Evolutionary conservation across 2,113 vertebrate genomes (phyloP).

Genomic region (Istiophorus platypterus): DNA sequence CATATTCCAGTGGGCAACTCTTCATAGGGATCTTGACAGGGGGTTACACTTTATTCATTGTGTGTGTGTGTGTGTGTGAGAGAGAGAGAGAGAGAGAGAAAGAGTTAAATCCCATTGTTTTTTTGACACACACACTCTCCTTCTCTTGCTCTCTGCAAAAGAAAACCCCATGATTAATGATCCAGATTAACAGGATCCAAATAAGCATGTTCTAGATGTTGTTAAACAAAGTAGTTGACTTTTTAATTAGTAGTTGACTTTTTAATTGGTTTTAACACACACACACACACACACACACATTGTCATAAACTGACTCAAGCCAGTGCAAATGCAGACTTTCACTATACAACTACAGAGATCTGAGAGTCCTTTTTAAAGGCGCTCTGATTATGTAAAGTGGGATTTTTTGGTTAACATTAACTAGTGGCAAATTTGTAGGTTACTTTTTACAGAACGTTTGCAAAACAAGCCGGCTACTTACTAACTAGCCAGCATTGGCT

Average conservation of each 20-base stretch:
- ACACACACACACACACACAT: not conserved
- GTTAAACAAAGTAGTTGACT: conserved; percentile 17
- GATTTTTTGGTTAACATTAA: too few species aligned
- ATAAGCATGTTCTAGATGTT: conserved; percentile 2
- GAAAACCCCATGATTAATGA: conserved; percentile 15
- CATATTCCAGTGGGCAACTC: not conserved
- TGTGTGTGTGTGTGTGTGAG: not conserved
- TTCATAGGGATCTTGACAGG: not conserved
- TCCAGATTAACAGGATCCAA: conserved; percentile 29
- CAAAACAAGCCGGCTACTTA: too few species aligned
- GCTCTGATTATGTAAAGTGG: too few species aligned
- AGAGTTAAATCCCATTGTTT: not conserved
- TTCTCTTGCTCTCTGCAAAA: not conserved
- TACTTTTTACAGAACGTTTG: too few species aligned
- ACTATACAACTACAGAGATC: not conserved
- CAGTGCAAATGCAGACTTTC: not conserved
- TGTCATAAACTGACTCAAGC: not conserved
- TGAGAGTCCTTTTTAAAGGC: too few species aligned
- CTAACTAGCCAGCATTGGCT: too few species aligned
- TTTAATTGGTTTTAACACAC: conserved; percentile 33
- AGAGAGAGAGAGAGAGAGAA: too few species aligned
- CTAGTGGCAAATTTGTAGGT: too few species aligned
- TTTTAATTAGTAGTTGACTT: conserved; percentile 36
- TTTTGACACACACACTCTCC: not conserved
- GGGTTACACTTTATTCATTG: not conserved